Evolutionary conservation across 2,888 invertebrate species (phyloP).

Genomic region (Erebia ligea): DNA sequence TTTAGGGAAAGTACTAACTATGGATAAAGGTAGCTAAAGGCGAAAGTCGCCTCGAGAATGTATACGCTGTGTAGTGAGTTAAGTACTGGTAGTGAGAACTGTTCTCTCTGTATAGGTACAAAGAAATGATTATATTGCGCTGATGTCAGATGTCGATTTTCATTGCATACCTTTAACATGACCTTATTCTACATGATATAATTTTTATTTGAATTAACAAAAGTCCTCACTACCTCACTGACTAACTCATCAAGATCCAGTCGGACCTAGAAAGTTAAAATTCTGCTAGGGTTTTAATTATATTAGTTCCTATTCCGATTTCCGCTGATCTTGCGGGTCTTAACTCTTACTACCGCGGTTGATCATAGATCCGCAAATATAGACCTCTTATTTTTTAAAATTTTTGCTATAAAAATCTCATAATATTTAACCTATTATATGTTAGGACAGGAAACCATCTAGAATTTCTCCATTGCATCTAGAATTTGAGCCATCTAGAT

Average conservation of each 20-base stretch:
- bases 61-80: conserved; percentile 73
- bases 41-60: conserved; percentile 68
- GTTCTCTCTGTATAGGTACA: conserved; percentile 77
- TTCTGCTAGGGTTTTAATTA: no score
- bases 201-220: not conserved
- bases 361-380: no score
- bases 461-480: conserved; percentile 53
- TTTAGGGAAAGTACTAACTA: conserved; percentile 75
- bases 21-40: conserved; percentile 70
- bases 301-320: no score
- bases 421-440: not conserved
- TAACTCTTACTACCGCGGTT: no score
- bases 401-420: no score
- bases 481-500: conserved; percentile 61
- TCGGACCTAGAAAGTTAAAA: no score
- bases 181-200: not conserved
- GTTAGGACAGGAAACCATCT: conserved; percentile 55
- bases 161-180: not conserved
- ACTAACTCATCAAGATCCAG: no score
- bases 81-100: conserved; percentile 63
- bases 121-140: conserved; percentile 80
- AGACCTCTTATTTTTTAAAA: no score
- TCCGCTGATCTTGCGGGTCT: no score
- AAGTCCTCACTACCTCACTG: no score
- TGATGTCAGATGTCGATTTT: conserved; percentile 56